Conservation (phyloP, 2,113 vertebrate species). For the Grallaria varia region DNA sequence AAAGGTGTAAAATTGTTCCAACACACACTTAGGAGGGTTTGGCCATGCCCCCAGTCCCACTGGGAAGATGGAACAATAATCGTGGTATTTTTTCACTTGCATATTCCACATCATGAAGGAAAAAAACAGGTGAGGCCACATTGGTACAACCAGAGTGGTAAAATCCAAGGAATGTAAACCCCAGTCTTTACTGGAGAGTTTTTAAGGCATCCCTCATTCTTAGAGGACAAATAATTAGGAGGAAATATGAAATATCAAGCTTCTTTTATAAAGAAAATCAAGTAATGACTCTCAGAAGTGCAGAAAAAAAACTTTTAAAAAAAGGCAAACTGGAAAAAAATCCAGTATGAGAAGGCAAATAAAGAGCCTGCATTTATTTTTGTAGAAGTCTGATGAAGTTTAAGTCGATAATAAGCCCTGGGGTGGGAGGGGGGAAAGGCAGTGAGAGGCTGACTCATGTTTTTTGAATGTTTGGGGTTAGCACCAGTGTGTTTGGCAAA, state of each 20-base stretch:
- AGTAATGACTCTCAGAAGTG: background rate
- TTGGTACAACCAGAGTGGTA: background rate
- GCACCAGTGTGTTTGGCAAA: conserved; percentile 47
- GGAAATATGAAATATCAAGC: background rate
- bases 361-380: background rate
- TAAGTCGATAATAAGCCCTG: background rate
- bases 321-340: background rate
- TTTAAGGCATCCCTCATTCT: background rate
- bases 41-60: background rate
- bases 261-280: background rate
- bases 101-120: background rate
- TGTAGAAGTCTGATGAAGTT: conserved; percentile 25
- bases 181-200: background rate
- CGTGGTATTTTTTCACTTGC: background rate
- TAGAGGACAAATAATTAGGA: background rate
- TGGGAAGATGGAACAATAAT: background rate
- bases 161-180: background rate
- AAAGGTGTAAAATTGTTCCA: background rate
- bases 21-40: background rate
- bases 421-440: background rate
- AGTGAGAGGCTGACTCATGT: conserved; percentile 50
- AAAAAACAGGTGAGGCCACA: background rate
- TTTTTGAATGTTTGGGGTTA: conserved; percentile 65
- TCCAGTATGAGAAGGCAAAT: background rate
- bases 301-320: background rate